Percentiles rank a stretch among this genome's conserved stretches.
Evolutionary conservation across 92 coral and sea anemone species (phyloP).

Genomic region (Palythoa caribaeorum): DNA sequence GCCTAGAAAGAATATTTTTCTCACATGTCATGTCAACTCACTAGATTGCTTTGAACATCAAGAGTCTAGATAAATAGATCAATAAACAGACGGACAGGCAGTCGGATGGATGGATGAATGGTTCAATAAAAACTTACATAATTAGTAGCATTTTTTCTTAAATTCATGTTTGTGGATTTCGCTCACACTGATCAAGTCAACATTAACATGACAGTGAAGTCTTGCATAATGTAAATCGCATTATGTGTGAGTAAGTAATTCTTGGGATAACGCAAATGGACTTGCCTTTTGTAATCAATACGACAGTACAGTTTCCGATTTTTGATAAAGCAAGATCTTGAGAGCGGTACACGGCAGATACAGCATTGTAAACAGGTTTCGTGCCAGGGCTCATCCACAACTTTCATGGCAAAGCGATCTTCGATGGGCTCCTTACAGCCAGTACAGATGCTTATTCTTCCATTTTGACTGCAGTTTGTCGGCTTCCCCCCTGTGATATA

Average conservation of each 20-base stretch:
- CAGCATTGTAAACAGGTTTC: slow-evolving; percentile 99
- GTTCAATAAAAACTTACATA: no score
- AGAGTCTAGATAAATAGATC: no score
- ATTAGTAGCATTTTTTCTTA: no score
- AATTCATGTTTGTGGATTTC: no score
- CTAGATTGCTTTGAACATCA: no score
- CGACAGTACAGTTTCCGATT: slow-evolving; percentile 97
- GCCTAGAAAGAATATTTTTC: no score
- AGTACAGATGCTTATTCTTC: slow-evolving; percentile 90
- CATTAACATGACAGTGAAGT: slow-evolving; percentile 33
- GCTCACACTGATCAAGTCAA: neutral
- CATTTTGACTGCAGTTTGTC: slow-evolving; percentile 86
- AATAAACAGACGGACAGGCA: no score
- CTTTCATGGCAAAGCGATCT: slow-evolving; percentile 99
- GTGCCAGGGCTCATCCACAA: slow-evolving; percentile 99
- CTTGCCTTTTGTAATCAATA: slow-evolving; percentile 97
- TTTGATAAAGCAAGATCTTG: slow-evolving; percentile 97
- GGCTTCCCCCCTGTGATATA: slow-evolving; percentile 78
- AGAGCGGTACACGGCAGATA: slow-evolving; percentile 87
- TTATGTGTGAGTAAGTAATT: neutral
- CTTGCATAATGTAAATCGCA: neutral
- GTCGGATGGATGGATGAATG: no score
- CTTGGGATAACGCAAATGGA: slow-evolving; percentile 9
- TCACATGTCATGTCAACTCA: no score
- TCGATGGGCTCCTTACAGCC: slow-evolving; percentile 98